A percentile compares a stretch with the other conserved stretches of the same genome.
Evolutionary conservation across 1,140 invertebrate genomes (phyloP).

Genomic region (Orchesella cincta): DNA sequence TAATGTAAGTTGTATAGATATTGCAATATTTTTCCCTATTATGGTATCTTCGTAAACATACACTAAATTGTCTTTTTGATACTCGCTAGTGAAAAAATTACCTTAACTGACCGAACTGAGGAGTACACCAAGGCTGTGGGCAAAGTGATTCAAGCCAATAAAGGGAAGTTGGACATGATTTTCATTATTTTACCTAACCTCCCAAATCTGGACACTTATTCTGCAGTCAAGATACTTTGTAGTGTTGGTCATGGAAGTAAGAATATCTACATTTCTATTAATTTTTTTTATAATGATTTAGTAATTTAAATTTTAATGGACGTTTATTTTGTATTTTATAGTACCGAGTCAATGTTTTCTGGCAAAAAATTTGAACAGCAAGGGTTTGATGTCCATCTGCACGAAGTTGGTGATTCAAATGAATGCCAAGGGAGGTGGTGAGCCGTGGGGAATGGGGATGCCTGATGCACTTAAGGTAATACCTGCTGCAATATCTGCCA

Average conservation of each 20-base stretch:
- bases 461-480: slow-evolving; percentile 64
- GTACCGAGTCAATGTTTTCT: background rate
- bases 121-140: no score
- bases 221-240: slow-evolving; percentile 83
- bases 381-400: slow-evolving; percentile 3
- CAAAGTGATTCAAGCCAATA: no score
- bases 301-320: no score
- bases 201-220: slow-evolving; percentile 82
- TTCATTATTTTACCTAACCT: slow-evolving; percentile 79
- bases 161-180: no score
- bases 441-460: slow-evolving; percentile 78
- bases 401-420: slow-evolving; percentile 59
- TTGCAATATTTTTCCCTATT: no score
- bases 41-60: no score
- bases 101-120: no score
- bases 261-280: background rate
- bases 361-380: background rate
- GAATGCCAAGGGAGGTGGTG: slow-evolving; percentile 84
- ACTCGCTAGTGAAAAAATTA: no score
- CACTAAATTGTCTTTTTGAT: no score
- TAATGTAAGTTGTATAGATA: no score
- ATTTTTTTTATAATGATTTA: slow-evolving; percentile 25
- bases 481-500: background rate
- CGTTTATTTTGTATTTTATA: no score
- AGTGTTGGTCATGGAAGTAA: slow-evolving; percentile 65